Evolutionary conservation across 2,797 vertebrate species (phyloP), one percentile per base, ranked within the genome.

Genomic region (Macroramphosus scolopax): DNA sequence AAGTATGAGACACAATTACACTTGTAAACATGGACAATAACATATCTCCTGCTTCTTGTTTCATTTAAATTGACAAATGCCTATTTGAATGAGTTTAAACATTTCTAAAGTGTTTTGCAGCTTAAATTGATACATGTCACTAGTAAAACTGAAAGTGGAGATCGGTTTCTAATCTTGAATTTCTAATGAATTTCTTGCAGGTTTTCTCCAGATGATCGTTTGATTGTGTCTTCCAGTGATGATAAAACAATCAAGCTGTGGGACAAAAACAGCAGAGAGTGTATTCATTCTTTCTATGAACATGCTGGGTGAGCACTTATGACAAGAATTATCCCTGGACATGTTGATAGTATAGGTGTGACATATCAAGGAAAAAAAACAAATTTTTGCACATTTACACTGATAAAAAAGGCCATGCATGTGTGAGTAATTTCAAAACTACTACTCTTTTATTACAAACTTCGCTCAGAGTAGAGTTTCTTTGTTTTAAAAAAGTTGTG

Each of bases 161-260:
- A 16, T 7, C 1, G 12, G 10, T 32, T 44, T 52, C 30, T 52
- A 0, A 24, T 18, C 16, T 15, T 11, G 2, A 25, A 29, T 24
- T 30, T 55, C 3, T 5, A 24, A 17, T 12, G 2, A 2, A 25
- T 61, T 18, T 60, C 8, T 56, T 64, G 11, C 75, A 99, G 96
- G 46, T 99, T 98, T 84, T 98, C 96, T 68, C 96, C 95, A 16
- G 96, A 99, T 0, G 92, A 93, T 46, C 90, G 91, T 36, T 81
- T 99, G 65, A 95, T 99, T 6, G 91, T 93, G 32, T 99, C 97
- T 0, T 91, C 89, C 55, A 96, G 97, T 1, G 96, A 99, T 35
- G 97, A 99, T 75, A 97, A 92, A 81, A 97, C 94, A 0, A 86
- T 99, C 54, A 98, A 95, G 64, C 81, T 99, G 30, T 99, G 96